phyloP scores from a whole-genome alignment of 1,140 invertebrate genomes.

The Drosophila guanche region DNA sequence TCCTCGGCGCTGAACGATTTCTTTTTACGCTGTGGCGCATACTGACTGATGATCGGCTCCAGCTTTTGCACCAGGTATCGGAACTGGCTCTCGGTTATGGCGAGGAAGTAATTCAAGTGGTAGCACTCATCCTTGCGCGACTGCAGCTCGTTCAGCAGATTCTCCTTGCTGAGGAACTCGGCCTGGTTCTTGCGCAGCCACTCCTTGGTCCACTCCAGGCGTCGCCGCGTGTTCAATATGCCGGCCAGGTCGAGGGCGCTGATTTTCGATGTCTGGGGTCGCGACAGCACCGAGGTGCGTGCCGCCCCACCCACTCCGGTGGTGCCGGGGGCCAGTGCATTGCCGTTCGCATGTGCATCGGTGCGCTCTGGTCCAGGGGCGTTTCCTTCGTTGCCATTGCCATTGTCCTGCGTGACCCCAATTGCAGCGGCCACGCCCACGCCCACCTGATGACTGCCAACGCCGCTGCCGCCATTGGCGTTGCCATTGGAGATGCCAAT shows the following conservation, averaged over 20 bases:
- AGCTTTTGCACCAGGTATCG: constrained; percentile 75
- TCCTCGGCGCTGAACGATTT: constrained; percentile 82
- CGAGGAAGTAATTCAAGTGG: constrained; percentile 82
- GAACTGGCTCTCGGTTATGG: constrained; percentile 81
- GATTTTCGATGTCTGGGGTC: constrained; percentile 73
- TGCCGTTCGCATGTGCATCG: constrained; percentile 35
- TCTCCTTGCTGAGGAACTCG: constrained; percentile 77
- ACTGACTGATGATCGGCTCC: constrained; percentile 76
- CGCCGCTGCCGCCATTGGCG: constrained; percentile 11
- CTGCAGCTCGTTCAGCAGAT: constrained; percentile 73
- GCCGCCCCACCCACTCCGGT: constrained; percentile 58
- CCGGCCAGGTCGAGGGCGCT: constrained; percentile 76
- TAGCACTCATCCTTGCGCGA: constrained; percentile 81
- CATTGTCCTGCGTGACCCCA: constrained; percentile 74
- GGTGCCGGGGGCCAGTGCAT: constrained; percentile 13
- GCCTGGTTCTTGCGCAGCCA: constrained; percentile 80
- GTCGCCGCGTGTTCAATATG: constrained; percentile 71
- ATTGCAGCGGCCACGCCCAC: constrained; percentile 62
- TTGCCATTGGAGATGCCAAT: constrained; percentile 11
- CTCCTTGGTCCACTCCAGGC: constrained; percentile 80
- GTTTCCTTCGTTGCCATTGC: constrained; percentile 61
- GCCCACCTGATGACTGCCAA: constrained; percentile 67
- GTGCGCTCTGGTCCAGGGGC: constrained; percentile 54
- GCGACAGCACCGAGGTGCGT: constrained; percentile 62
- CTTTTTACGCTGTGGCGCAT: constrained; percentile 79